Evolutionary conservation across 2,113 vertebrate species (phyloP).

Genomic region (Donacobius atricapilla): DNA sequence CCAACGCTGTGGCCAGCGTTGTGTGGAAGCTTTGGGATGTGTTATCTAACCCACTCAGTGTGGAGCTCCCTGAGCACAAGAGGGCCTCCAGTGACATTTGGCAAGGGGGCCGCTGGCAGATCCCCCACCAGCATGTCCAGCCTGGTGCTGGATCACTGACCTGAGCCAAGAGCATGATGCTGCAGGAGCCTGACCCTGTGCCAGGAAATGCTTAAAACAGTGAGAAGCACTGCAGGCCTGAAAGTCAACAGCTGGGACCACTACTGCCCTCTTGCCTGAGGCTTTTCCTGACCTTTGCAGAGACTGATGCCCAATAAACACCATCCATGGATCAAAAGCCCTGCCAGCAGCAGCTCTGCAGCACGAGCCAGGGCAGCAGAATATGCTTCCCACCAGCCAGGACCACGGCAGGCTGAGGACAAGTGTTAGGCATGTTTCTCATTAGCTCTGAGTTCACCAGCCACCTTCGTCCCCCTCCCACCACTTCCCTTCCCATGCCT

Average conservation of each 20-base stretch:
- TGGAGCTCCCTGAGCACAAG: background rate
- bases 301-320: background rate
- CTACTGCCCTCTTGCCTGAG: background rate
- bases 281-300: background rate
- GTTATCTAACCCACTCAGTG: background rate
- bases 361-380: background rate
- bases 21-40: background rate
- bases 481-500: background rate
- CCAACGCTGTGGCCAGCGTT: fast-evolving
- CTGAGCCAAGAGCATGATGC: fast-evolving
- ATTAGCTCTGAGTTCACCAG: background rate
- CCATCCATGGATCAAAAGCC: background rate
- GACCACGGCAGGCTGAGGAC: background rate
- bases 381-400: background rate
- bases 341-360: background rate
- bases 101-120: background rate
- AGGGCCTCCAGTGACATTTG: too few relatives aligned
- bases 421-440: background rate
- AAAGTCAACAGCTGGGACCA: background rate
- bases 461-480: background rate
- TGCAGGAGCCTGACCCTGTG: background rate
- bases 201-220: background rate
- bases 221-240: background rate
- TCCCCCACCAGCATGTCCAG: background rate
- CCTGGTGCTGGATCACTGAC: background rate